A percentile compares a stretch with the other conserved stretches of the same genome.
These are phyloP conservation scores for Chloroclysta siterata DNA, from an alignment of 2,888 invertebrate genomes.

Conservation along the genomic window DNA sequence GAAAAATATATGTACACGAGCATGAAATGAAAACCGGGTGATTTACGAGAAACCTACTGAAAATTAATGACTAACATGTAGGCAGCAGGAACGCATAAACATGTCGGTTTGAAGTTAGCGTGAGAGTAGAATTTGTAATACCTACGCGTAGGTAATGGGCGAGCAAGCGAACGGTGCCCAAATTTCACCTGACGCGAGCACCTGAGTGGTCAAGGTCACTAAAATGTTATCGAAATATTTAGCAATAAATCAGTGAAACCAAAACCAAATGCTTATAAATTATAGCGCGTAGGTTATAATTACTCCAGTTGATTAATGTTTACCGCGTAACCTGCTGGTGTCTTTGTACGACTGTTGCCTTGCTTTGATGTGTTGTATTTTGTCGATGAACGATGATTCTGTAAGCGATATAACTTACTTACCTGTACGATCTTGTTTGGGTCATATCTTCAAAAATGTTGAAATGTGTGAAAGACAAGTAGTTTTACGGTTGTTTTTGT, in stretches of 20 bases:
- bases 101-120: constrained; percentile 34
- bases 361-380: constrained; percentile 11
- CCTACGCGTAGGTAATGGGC: constrained; percentile 24
- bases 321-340: constrained; percentile 9
- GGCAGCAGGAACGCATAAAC: constrained; percentile 27
- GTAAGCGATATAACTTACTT: neutral
- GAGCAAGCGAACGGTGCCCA: constrained; percentile 25
- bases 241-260: constrained; percentile 26
- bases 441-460: too few relatives aligned
- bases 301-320: constrained; percentile 25
- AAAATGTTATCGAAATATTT: constrained; percentile 27
- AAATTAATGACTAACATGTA: constrained; percentile 31
- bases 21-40: neutral
- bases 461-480: too few relatives aligned
- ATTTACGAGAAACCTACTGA: constrained; percentile 27
- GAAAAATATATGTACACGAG: neutral
- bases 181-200: constrained; percentile 24
- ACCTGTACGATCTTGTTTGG: too few relatives aligned
- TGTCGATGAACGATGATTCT: constrained; percentile 5
- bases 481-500: too few relatives aligned
- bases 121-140: constrained; percentile 36
- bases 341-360: neutral
- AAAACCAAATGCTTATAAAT: constrained; percentile 15
- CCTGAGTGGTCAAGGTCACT: constrained; percentile 33
- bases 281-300: constrained; percentile 13